Evolutionary conservation across 2,888 invertebrate species (phyloP), one percentile per base, ranked within the genome.

Genomic region (Folsomia candida): DNA sequence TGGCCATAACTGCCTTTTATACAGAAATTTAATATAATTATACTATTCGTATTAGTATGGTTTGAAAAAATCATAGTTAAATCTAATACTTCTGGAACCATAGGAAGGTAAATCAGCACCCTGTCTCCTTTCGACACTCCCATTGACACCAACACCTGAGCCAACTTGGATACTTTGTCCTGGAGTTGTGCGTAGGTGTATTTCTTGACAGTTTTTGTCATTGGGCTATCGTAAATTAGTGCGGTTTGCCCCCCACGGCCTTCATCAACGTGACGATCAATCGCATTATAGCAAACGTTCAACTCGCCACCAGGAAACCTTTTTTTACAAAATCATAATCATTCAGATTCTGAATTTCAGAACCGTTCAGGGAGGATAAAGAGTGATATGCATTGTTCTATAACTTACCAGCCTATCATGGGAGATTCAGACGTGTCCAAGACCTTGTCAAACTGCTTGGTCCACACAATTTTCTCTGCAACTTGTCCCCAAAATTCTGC

Each of bases 91-190:
- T 98, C 97, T 77, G 94, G 84, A 67, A 97, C 90, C 97, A 98
- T 97, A 22, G 98, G 98, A 94, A 98, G 96, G 83, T 98, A 98
- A 79, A 99, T 90, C 61, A 94, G 92, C 2, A 99, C 95, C 37
- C 94, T 87, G 83, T 98, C 97, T 1, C 97, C 97, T 83, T 93
- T 91, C 72, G 86, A 85, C 26, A 93, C 86, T 72, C 94, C 94
- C 82, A 90, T 89, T 86, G 51, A 87, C 0, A 88, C 86, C 79
- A 97, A 83, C 51, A 90, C 91, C 1, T 93, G 93, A 0, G 95
- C 94, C 60, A 96, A 83, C 24, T 87, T 84, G 0, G 91, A n/a
- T 27, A 62, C 81, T 9, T 81, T 27, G 11, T 62, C 27, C 20
- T 62, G 62, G 22, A 62, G 62, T 20, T 95, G 91, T 14, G 87